Percentiles rank a stretch among this genome's conserved stretches.
phyloP scores from a whole-genome alignment of 2,797 vertebrate genomes.

The Pseudocheirus occidentalis region DNA sequence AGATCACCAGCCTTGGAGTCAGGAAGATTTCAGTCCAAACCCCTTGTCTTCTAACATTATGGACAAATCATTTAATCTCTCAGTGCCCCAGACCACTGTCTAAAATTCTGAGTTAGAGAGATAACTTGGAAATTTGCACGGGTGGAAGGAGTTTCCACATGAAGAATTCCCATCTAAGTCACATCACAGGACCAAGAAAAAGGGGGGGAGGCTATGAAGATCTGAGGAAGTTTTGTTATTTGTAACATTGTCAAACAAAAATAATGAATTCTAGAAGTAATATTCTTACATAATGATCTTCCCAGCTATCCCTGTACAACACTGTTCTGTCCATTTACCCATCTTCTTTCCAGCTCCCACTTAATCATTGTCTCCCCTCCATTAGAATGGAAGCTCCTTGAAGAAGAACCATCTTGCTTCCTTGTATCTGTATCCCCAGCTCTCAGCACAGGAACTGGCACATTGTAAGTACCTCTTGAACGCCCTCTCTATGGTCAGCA shows the following conservation, averaged over 20 bases:
- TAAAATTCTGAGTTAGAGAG: neutral
- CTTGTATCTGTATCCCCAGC: neutral
- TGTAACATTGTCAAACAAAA: neutral
- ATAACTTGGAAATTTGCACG: neutral
- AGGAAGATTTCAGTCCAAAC: neutral
- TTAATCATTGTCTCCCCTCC: neutral
- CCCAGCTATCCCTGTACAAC: neutral
- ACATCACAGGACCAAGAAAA: neutral
- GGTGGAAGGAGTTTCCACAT: neutral
- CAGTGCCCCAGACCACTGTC: neutral
- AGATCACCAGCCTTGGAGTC: neutral
- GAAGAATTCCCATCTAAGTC: neutral
- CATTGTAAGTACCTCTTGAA: neutral
- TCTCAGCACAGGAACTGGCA: neutral
- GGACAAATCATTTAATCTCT: neutral
- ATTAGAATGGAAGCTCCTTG: neutral
- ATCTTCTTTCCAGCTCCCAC: neutral
- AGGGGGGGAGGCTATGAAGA: neutral
- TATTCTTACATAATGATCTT: neutral
- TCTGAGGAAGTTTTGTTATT: neutral
- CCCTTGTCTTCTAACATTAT: neutral
- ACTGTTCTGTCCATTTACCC: neutral
- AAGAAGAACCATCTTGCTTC: neutral
- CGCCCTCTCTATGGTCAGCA: neutral
- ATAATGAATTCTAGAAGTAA: neutral